Evolutionary conservation across 2,797 vertebrate genomes (phyloP).

Genomic region (Sebastes jordani): DNA sequence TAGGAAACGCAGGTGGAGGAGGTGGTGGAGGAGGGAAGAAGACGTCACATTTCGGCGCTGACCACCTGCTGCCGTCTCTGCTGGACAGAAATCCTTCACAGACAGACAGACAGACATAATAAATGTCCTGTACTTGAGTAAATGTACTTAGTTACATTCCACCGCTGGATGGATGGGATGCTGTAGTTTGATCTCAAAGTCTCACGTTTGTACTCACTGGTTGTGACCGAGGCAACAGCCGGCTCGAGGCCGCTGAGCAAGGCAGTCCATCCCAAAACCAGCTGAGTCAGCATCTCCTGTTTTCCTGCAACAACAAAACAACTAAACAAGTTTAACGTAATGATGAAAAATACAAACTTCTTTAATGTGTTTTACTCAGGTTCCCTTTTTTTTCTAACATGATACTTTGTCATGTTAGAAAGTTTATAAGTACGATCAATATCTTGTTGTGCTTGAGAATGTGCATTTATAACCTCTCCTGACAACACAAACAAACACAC

Average conservation of each 20-base stretch:
- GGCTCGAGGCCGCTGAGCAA: conserved; percentile 49
- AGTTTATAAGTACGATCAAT: not conserved
- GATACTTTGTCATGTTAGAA: not conserved
- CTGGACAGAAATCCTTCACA: conserved; percentile 39
- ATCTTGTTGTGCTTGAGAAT: not conserved
- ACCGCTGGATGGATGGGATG: fast-evolving
- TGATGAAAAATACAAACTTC: not conserved
- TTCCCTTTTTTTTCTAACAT: not conserved
- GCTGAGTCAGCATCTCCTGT: conserved; percentile 56
- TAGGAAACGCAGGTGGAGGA: conserved; percentile 70
- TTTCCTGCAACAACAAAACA: conserved; percentile 2
- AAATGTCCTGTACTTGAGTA: too few species aligned
- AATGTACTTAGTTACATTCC: too few species aligned
- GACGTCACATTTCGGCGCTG: conserved; percentile 22
- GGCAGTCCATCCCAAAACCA: conserved; percentile 59
- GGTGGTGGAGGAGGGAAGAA: conserved; percentile 66
- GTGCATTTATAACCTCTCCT: not conserved
- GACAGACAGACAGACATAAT: not conserved
- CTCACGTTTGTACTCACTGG: conserved; percentile 48
- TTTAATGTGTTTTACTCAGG: not conserved
- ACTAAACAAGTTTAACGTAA: too few species aligned
- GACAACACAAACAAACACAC: not conserved
- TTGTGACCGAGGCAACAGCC: conserved; percentile 8
- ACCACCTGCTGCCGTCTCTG: conserved; percentile 15
- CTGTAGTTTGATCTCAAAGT: not conserved